Evolutionary conservation across 1,140 invertebrate species (phyloP), one percentile per base, ranked within the genome.

Genomic region (Trachymyrmex cornetzi): DNA sequence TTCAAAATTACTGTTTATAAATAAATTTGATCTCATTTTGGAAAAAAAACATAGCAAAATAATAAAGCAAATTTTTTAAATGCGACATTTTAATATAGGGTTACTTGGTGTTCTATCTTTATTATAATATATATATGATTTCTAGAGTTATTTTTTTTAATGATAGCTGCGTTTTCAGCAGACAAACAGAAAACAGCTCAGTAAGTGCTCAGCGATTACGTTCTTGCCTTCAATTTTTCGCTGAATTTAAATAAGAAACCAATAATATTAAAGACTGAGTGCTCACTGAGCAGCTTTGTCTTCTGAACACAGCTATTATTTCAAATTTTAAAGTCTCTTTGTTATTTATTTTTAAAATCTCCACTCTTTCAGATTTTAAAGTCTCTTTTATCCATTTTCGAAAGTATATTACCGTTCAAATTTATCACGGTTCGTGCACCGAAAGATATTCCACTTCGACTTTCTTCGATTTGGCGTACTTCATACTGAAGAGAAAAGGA

Each of bases 401-500:
- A 48, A 75, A 61, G 24, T 48, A 48, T 48, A 34, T 48, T 57
- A 61, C 12, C 22, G 24, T 3, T 3, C 14, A 34, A 38, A 74
- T 74, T 84, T 84, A 84, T 75, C 14, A 84, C 80, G 80, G 80
- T 74, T 74, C 22, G n/a, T 34, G 80, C 80, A 63, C 9, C 55
- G 27, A 74, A 84, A 84, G 61, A 84, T 74, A 84, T 84, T 84
- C 55, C 69, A 12, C 19, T 11, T 30, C 38, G 19, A 16, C 38
- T 84, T 74, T 50, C 55, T 48, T 84, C 80, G 80, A 84, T 84
- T 75, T 74, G 30, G 38, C 55, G 57, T 50, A 77, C 24, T 63
- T 89, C 77, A 72, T 69, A n/a, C n/a, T n/a, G 77, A 77, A 77
- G 53, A 71, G 67, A 90, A 64, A 80, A 87, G 84, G 84, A 88